Conservation (phyloP, 1,140 invertebrate species). For the Orius insidiosus region DNA sequence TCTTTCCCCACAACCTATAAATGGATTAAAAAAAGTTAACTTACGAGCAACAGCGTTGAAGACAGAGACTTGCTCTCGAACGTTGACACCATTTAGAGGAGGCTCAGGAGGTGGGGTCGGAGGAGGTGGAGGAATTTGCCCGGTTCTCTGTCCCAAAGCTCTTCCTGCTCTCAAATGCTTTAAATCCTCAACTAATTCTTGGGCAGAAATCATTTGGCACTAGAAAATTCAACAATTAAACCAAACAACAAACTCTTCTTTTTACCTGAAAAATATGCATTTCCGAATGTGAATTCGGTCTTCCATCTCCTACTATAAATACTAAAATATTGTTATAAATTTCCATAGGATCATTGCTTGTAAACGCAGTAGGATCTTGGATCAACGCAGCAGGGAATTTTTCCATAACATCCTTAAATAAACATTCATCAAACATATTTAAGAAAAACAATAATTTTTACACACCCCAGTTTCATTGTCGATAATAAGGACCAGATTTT, state of each 20-base stretch:
- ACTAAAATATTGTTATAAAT: slow-evolving; percentile 97
- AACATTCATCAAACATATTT: no score
- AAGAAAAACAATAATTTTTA: no score
- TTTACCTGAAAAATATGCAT: slow-evolving; percentile 96
- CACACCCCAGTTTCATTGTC: slow-evolving; percentile 90
- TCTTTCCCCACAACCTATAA: no score
- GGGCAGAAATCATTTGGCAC: slow-evolving; percentile 68
- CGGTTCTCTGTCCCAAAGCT: slow-evolving; percentile 33
- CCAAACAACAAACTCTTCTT: neutral
- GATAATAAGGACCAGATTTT: slow-evolving; percentile 78
- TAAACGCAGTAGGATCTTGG: slow-evolving; percentile 89
- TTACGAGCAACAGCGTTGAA: slow-evolving; percentile 33
- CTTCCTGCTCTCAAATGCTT: slow-evolving; percentile 62
- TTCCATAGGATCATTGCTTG: slow-evolving; percentile 88
- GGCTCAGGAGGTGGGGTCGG: slow-evolving; percentile 39
- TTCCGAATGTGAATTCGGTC: slow-evolving; percentile 52
- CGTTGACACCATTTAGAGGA: slow-evolving; percentile 35
- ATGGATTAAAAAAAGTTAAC: no score
- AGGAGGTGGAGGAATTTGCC: slow-evolving; percentile 35
- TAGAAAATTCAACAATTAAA: slow-evolving; percentile 22
- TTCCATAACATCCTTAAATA: slow-evolving; percentile 78
- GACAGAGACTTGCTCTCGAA: slow-evolving; percentile 36
- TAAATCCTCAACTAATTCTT: slow-evolving; percentile 72
- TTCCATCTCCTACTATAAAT: slow-evolving; percentile 70
- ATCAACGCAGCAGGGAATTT: slow-evolving; percentile 82